Evolutionary conservation across 35 echinoderm and acorn worm genomes (phyloP), one percentile per base, ranked within the genome.

Genomic region (Ophiothrix spiculata): DNA sequence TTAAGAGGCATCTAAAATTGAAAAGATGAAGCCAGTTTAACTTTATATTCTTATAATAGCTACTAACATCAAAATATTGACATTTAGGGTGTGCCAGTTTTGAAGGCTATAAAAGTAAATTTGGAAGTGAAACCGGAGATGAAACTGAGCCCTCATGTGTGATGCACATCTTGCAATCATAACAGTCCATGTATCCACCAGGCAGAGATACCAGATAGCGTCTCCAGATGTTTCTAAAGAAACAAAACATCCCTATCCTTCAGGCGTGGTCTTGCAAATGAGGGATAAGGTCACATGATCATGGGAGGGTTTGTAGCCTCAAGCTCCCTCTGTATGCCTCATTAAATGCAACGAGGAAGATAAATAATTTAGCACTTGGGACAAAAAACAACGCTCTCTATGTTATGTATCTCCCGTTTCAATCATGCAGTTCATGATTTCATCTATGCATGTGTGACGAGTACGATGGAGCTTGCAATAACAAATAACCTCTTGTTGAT

Each of bases 321-420:
- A 10, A 69, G 60, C 60, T 69, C 23, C 60, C 60, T 69, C 60
- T 69, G n/a, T n/a, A 69, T 69, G 60, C 60, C 60, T 69, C 60
- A 69, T 69, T 69, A 12, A 28, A 69, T 69, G 60, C 60, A 28
- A 69, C 60, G 29, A 69, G 60, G 60, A 69, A 69, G 60, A 69
- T 69, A 69, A 69, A 69, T 69, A 69, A 69, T 69, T 69, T 69
- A n/a, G 60, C 60, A 69, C 60, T 69, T 69, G 60, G 60, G 29
- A 69, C 60, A 28, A 69, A n/a, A n/a, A 28, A 69, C 60, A n/a
- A 69, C 60, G 17, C n/a, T n/a, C n/a, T n/a, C n/a, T n/a, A n/a
- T n/a, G n/a, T n/a, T n/a, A n/a, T n/a, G n/a, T n/a, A n/a, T n/a
- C n/a, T n/a, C n/a, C n/a, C n/a, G n/a, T n/a, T n/a, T n/a, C n/a